Evolutionary conservation across 2,113 vertebrate genomes (phyloP), one percentile per base, ranked within the genome.

Genomic region (Xenopus laevis): DNA sequence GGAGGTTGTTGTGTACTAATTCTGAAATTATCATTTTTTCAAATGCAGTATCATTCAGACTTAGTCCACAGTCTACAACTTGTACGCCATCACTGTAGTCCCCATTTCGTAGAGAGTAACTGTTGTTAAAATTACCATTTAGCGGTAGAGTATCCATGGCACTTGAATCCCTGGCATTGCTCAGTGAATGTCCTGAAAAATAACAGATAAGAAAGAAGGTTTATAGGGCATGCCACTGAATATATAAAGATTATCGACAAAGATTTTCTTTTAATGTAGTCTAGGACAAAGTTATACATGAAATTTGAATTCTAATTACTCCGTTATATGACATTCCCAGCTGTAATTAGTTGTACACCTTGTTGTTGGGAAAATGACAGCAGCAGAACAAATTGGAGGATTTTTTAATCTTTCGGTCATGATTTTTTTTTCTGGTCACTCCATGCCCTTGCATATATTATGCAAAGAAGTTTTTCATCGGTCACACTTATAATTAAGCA

Each of bases 101-200:
- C 84, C 95, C 96, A 0, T 98, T 98, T 84, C 93, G 94, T 86
- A 99, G 88, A 30, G 97, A 98, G 89, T 99, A 99, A 93, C 96
- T 99, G 88, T 99, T 99, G 88, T 98, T 98, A 89, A 99, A 99
- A 89, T 98, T 98, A 95, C 96, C 97, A 95, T 98, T 99, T 96
- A 99, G 96, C 94, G 96, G 96, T 95, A 99, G 96, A 91, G 97
- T 98, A 95, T 98, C 97, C 96, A 98, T 98, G 94, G 97, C 95
- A 96, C 95, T 98, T 93, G 94, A 94, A 91, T 98, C 96, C 95
- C 95, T 97, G 93, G 91, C 94, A 89, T 91, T 97, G 95, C 93
- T 99, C 95, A 98, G 93, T 93, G 97, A 95, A 93, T 97, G 96
- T 94, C 97, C 97, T 99, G 92, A 79, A 91, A 4, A 65, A 80